Base-by-base conservation (phyloP, 2,888 invertebrate genomes). In the Acronicta psi region DNA sequence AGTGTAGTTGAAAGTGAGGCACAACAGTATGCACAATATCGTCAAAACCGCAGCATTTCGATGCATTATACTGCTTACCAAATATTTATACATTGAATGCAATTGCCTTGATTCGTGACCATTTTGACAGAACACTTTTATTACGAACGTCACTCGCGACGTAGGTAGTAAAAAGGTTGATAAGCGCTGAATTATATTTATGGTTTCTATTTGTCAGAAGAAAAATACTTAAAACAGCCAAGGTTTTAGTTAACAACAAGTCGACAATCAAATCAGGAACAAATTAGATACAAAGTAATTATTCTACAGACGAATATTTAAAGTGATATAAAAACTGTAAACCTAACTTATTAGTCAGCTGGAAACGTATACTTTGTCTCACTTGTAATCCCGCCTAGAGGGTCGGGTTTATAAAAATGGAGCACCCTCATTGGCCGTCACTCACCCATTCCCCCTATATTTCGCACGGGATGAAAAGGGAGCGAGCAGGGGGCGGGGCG, bases 1-100 rank as follows among this genome's bases (percentile, higher is more conserved):
- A 4, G 92, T 92, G 59, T 84, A 91, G 74, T 91, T 90, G 23
- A 89, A 84, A 29, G 85, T 83, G 11, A 91, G 76, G 52, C 88
- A 89, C 41, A 91, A 59, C 37, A 91, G 64, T n/a, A 90, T 67
- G 65, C 83, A 88, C 9, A 82, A 67, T 2, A 83, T 69, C 6
- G 83, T 80, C 31, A 90, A 66, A 54, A 85, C 68, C 10, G 81
- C 80, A 2, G 81, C 79, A 73, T 84, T 84, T 63, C 78, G 84
- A 25, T 79, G 81, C 91, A 92, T 91, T 77, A 70, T 81, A 42
- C 47, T 49, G 43, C 18, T 61, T 7, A 51, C 41, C 8, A 68
- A 66, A 60, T 74, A 54, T 53, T 57, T 69, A 57, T 37, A 61
- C 64, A 74, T 77, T 71, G 14, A 74, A 61, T 62, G 34, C 40